Percentiles rank a stretch among this genome's conserved stretches.
phyloP scores from a whole-genome alignment of 2,113 vertebrate species.

The zebrafish (Danio rerio) region GRCz12tu NC_133199.1:35812001-35812500 shows the following conservation, averaged over 20 bases:
- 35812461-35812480: too few relatives aligned
- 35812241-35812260: not conserved
- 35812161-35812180: not conserved
- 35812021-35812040: too few relatives aligned
- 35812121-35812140: not conserved
- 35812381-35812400: not conserved
- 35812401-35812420: too few relatives aligned
- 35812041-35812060: too few relatives aligned
- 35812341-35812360: not conserved
- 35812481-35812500: too few relatives aligned
- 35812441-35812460: too few relatives aligned
- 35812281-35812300: slow-evolving; percentile 17
- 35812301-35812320: not conserved
- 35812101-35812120: not conserved
- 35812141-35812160: not conserved
- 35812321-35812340: not conserved
- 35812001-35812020: too few relatives aligned
- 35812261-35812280: slow-evolving; percentile 12
- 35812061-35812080: not conserved
- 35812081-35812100: not conserved
- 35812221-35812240: not conserved
- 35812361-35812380: not conserved
- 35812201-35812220: slow-evolving; percentile 19
- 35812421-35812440: too few relatives aligned
- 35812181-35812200: not conserved